Evolutionary conservation across 2,797 vertebrate genomes (phyloP).

Genomic region (Melopsittacus undulatus): DNA sequence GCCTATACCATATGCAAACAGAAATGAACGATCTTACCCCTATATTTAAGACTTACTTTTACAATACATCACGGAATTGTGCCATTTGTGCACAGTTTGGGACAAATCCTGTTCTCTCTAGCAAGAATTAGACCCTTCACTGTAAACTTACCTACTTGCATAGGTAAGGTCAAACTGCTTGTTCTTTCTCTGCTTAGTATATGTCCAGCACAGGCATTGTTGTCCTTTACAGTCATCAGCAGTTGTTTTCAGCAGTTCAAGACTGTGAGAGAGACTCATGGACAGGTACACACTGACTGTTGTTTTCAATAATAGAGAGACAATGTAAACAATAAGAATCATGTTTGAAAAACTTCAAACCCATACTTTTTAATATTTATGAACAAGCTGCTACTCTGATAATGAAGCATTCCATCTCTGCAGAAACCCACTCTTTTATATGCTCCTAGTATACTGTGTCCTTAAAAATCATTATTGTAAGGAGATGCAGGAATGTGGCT

Average conservation of each 20-base stretch:
- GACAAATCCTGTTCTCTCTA: background rate
- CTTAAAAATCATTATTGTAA: conserved; percentile 64
- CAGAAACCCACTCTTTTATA: conserved; percentile 19
- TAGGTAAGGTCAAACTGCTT: background rate
- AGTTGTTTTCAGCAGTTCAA: background rate
- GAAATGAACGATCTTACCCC: background rate
- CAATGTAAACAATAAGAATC: conserved; percentile 28
- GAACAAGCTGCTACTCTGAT: conserved; percentile 49
- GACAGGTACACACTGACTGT: background rate
- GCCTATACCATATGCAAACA: background rate
- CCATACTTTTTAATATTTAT: conserved; percentile 70
- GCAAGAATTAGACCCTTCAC: background rate
- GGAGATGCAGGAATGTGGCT: conserved; percentile 56
- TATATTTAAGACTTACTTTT: background rate
- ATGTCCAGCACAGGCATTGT: background rate
- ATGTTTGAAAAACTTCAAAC: conserved; percentile 41
- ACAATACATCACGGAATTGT: background rate
- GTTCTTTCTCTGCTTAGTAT: background rate
- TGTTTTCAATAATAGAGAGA: background rate
- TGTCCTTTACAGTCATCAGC: background rate
- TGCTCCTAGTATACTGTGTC: background rate
- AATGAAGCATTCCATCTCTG: conserved; percentile 65
- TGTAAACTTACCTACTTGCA: background rate
- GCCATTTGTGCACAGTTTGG: background rate
- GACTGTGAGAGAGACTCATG: background rate